Conservation (phyloP, 2,888 invertebrate species). For the Aspidiotus rigidus region DNA sequence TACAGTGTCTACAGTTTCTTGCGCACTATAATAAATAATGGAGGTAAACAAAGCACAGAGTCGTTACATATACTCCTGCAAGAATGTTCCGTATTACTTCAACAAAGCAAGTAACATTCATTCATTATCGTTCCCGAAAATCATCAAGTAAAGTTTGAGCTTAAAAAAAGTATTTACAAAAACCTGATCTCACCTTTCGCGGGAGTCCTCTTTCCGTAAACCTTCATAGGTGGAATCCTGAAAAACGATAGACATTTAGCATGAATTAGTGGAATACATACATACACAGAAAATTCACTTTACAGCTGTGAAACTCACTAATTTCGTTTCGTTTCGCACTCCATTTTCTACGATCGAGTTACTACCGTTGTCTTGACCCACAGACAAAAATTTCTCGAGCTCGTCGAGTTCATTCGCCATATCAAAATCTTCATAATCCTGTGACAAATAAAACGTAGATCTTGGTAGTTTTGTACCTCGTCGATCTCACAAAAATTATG, state of each 20-base stretch:
- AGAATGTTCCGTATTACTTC: slow-evolving; percentile 10
- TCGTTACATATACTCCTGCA: slow-evolving; percentile 26
- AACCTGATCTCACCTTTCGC: slow-evolving; percentile 15
- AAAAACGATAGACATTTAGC: not conserved
- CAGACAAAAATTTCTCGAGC: slow-evolving; percentile 75
- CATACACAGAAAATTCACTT: not conserved
- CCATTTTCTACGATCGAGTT: slow-evolving; percentile 10
- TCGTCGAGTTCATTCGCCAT: slow-evolving; percentile 83
- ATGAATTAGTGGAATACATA: not conserved
- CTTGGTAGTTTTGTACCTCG: too few relatives aligned
- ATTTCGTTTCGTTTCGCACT: slow-evolving; percentile 12
- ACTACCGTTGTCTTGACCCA: slow-evolving; percentile 42
- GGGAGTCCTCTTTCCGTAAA: slow-evolving; percentile 21
- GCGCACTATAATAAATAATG: slow-evolving; percentile 32
- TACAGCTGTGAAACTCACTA: not conserved
- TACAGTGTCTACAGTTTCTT: slow-evolving; percentile 23
- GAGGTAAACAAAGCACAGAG: slow-evolving; percentile 28
- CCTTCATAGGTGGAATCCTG: slow-evolving; percentile 17
- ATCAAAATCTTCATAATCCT: slow-evolving; percentile 91
- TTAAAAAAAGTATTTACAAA: not conserved
- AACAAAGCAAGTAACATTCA: not conserved
- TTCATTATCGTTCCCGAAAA: not conserved
- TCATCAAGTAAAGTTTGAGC: not conserved
- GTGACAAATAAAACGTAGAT: not conserved
- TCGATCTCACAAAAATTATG: too few relatives aligned